A percentile compares a stretch with the other conserved stretches of the same genome.
phyloP scores from a whole-genome alignment of 2,113 vertebrate genomes.

The Dendrocopos noguchii region DNA sequence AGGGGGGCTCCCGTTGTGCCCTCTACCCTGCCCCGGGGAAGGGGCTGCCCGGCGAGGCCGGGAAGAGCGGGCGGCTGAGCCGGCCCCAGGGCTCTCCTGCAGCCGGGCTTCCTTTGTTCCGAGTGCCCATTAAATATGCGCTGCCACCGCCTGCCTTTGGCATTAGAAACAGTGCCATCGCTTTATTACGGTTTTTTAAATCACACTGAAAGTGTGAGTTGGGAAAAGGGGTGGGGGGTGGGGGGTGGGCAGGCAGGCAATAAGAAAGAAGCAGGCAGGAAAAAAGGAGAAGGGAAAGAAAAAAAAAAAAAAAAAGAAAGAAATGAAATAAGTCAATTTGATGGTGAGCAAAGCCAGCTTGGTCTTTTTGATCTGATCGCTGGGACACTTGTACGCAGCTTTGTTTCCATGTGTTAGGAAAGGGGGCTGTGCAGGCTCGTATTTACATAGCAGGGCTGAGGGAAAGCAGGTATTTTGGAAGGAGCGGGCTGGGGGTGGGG shows the following conservation, averaged over 20 bases:
- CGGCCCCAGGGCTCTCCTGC: conserved; percentile 51
- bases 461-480: conserved; percentile 56
- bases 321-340: background rate
- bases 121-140: conserved; percentile 74
- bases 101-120: conserved; percentile 74
- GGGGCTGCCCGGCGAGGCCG: background rate
- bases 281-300: background rate
- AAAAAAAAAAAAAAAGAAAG: too few species aligned
- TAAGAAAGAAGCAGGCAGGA: background rate
- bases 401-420: conserved; percentile 39
- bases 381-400: conserved; percentile 55
- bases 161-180: conserved; percentile 23
- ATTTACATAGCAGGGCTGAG: conserved; percentile 27
- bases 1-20: background rate
- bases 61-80: background rate
- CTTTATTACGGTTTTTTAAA: background rate
- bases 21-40: background rate
- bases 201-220: background rate
- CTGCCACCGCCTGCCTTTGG: conserved; percentile 61
- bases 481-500: background rate
- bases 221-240: too few species aligned
- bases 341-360: background rate
- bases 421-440: conserved; percentile 5
- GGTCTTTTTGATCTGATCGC: background rate
- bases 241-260: background rate